phyloP scores from a whole-genome alignment of 2,113 vertebrate species.

The Scalopus aquaticus region DNA sequence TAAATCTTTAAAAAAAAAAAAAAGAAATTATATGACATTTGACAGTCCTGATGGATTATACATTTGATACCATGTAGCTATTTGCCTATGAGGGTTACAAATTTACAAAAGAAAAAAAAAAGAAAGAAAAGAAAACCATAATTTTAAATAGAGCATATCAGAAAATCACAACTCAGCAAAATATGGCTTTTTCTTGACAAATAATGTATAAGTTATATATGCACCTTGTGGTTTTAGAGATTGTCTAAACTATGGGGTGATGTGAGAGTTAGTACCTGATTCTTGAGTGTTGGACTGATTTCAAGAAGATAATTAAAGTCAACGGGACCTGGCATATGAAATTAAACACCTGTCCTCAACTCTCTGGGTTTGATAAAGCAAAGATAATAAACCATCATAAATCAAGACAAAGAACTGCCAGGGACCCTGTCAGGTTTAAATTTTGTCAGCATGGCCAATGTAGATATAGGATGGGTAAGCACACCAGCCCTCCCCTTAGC shows the following conservation, averaged over 20 bases:
- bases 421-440: constrained; percentile 34
- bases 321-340: constrained; percentile 47
- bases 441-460: constrained; percentile 1
- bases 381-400: constrained; percentile 68
- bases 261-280: background rate
- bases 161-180: constrained; percentile 56
- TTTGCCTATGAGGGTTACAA: constrained; percentile 54
- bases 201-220: background rate
- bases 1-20: no score
- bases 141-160: constrained; percentile 49
- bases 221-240: constrained; percentile 4
- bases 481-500: background rate
- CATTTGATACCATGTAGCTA: constrained; percentile 21
- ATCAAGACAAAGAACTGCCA: constrained; percentile 53
- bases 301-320: constrained; percentile 63
- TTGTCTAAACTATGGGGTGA: background rate
- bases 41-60: background rate
- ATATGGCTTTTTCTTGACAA: constrained; percentile 27
- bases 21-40: background rate
- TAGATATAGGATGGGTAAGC: background rate
- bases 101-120: background rate
- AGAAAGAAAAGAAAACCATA: background rate
- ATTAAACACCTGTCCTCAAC: constrained; percentile 37
- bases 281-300: background rate
- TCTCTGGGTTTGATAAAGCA: constrained; percentile 35